Percentiles rank a stretch among this genome's conserved stretches.
Conservation (phyloP, 2,797 vertebrate species). For the Fratercula arctica region DNA sequence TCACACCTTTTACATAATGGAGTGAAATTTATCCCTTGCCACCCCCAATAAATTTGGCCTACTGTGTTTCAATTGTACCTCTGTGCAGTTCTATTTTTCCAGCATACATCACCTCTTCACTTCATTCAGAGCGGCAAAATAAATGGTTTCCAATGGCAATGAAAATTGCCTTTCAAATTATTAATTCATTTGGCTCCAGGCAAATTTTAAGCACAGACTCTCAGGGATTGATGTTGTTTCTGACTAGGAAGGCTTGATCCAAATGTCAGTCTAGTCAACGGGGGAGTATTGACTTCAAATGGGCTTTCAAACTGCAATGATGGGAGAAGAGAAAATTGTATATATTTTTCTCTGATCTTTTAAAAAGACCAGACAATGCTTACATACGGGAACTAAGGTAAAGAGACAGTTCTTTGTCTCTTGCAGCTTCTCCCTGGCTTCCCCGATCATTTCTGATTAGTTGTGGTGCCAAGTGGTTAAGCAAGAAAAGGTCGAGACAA, state of each 20-base stretch:
- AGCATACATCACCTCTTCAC: not conserved
- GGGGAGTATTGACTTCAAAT: not conserved
- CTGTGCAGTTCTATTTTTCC: not conserved
- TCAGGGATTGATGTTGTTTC: not conserved
- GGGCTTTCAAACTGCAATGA: not conserved
- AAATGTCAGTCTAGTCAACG: not conserved
- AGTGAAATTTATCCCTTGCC: not conserved
- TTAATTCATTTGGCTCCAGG: not conserved
- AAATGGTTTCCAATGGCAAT: not conserved
- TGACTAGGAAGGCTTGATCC: not conserved
- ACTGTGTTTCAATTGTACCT: not conserved
- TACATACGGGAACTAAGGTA: not conserved
- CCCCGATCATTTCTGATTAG: fast-evolving
- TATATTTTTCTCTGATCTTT: not conserved
- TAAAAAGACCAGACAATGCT: not conserved
- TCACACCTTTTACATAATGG: not conserved
- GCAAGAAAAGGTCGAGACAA: not conserved
- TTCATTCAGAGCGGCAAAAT: not conserved
- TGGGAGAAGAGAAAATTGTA: not conserved
- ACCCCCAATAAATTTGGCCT: not conserved
- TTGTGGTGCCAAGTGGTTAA: not conserved
- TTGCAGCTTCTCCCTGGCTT: fast-evolving
- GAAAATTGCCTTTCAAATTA: not conserved
- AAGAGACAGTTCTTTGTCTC: not conserved
- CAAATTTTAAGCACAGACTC: not conserved